Conservation (phyloP, 2,797 vertebrate species). For the Myotis vivesi region DNA sequence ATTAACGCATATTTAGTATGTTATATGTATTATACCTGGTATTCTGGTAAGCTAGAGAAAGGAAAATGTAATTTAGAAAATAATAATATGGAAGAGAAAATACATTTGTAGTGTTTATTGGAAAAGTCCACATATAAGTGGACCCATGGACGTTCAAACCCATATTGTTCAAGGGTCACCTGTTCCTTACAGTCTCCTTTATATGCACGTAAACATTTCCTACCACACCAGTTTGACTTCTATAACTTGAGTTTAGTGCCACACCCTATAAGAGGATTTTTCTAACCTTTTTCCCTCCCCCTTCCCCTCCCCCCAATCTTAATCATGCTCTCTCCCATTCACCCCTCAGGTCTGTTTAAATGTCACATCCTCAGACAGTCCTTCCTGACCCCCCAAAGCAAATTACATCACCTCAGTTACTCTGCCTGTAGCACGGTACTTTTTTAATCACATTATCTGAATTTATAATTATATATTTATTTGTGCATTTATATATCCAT, state of each 20-base stretch:
- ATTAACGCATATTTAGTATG: background rate
- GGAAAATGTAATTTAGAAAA: background rate
- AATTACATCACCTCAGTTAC: background rate
- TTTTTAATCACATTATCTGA: background rate
- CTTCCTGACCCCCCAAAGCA: conserved; percentile 17
- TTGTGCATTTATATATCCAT: background rate
- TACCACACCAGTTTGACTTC: background rate
- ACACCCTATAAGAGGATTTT: conserved; percentile 39
- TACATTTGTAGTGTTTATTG: background rate
- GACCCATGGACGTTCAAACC: background rate
- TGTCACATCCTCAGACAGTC: conserved; percentile 32
- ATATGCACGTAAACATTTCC: background rate
- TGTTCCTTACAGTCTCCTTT: background rate
- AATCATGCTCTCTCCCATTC: conserved; percentile 35
- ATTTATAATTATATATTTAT: background rate
- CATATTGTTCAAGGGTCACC: background rate
- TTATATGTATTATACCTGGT: too few relatives aligned
- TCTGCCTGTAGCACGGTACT: background rate
- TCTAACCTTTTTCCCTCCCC: conserved; percentile 28
- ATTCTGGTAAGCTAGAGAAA: background rate
- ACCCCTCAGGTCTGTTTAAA: conserved; percentile 37
- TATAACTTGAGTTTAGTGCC: background rate
- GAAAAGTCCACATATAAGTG: background rate
- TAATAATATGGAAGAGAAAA: background rate
- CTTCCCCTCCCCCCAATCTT: background rate